Evolutionary conservation across 2,797 vertebrate genomes (phyloP).

Genomic region (Chromis chromis): DNA sequence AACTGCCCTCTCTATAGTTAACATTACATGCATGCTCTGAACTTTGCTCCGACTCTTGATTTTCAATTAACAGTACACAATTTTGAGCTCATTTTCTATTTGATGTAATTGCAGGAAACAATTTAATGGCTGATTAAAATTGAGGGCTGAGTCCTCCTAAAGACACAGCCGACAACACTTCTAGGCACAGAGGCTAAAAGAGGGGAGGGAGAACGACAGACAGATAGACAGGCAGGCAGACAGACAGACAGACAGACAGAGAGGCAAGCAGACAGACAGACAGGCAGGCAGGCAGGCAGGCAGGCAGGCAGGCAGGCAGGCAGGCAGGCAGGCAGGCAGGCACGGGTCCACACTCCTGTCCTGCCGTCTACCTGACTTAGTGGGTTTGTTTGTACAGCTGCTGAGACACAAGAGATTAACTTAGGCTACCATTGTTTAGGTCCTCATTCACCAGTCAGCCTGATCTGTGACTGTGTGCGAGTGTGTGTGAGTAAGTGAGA

Average conservation of each 20-base stretch:
- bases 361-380: conserved; percentile 61
- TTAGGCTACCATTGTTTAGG: conserved; percentile 87
- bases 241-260: no score
- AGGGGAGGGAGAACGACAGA: conserved; percentile 10
- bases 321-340: conserved; percentile 23
- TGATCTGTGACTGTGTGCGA: conserved; percentile 42
- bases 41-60: conserved; percentile 95
- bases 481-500: conserved; percentile 12
- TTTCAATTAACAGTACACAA: conserved; percentile 94
- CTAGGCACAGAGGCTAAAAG: conserved; percentile 60
- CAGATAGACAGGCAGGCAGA: conserved; percentile 4
- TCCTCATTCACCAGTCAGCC: conserved; percentile 67
- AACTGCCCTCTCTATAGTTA: conserved; percentile 27
- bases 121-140: conserved; percentile 97
- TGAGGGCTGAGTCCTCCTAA: conserved; percentile 88
- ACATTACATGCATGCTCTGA: conserved; percentile 84
- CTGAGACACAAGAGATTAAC: conserved; percentile 87
- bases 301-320: conserved; percentile 10
- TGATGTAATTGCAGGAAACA: conserved; percentile 97
- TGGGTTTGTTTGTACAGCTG: conserved; percentile 94
- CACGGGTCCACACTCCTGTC: conserved; percentile 23
- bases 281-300: conserved; percentile 17
- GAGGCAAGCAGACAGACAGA: background rate
- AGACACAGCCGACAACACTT: conserved; percentile 85
- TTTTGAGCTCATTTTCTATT: conserved; percentile 93